A percentile compares a stretch with the other conserved stretches of the same genome.
Evolutionary conservation across 2,113 vertebrate genomes (phyloP).

Genomic region (Datnioides undecimradiatus): DNA sequence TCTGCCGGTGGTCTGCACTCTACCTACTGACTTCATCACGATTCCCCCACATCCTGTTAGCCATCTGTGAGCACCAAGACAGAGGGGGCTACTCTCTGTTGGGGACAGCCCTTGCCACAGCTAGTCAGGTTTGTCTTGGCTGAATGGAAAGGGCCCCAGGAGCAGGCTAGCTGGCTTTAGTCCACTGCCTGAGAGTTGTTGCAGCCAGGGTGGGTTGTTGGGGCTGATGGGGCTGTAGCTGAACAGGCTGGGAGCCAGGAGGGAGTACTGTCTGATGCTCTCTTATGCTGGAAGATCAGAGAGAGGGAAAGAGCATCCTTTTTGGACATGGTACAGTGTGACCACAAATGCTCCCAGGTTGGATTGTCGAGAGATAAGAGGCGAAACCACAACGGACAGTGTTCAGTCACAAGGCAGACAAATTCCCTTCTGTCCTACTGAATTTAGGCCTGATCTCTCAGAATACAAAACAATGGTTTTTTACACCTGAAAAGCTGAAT

Average conservation of each 20-base stretch:
- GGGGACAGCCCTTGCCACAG: conserved; percentile 34
- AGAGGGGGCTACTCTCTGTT: conserved; percentile 16
- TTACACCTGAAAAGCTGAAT: neutral
- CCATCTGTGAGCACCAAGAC: conserved; percentile 30
- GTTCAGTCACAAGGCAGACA: conserved; percentile 6
- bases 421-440: conserved; percentile 1
- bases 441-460: conserved; percentile 6
- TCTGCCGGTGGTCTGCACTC: conserved; percentile 37
- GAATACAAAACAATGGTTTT: neutral
- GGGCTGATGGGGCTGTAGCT: conserved; percentile 17
- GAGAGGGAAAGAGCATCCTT: neutral
- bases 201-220: conserved; percentile 21
- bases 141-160: conserved; percentile 29
- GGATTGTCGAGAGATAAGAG: neutral
- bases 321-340: conserved; percentile 2
- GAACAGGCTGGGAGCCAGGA: conserved; percentile 21
- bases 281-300: conserved; percentile 21
- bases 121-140: conserved; percentile 29
- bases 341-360: neutral
- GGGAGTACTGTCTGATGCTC: conserved; percentile 26
- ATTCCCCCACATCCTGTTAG: conserved; percentile 41
- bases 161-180: conserved; percentile 26
- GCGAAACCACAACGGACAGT: conserved; percentile 1
- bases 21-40: conserved; percentile 39
- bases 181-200: conserved; percentile 11